These are phyloP conservation scores for Panthera leo DNA, from an alignment of 2,113 vertebrate species.

Conservation along the genomic window DNA sequence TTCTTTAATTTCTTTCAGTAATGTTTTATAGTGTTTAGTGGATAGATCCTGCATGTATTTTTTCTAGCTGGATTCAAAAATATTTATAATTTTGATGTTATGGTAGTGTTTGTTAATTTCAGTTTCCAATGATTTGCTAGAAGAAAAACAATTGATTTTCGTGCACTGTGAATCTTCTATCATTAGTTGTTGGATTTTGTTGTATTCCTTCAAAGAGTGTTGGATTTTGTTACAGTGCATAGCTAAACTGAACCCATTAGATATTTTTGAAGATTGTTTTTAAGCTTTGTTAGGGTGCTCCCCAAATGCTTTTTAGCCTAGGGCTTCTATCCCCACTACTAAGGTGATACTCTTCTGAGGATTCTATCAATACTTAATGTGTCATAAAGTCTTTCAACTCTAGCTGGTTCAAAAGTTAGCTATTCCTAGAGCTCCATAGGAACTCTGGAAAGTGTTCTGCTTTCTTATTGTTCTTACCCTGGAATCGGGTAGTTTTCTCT, in stretches of 20 bases:
- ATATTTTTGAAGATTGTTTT: background rate
- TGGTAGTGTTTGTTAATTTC: background rate
- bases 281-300: background rate
- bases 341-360: background rate
- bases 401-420: background rate
- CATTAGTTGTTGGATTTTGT: background rate
- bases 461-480: background rate
- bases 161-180: background rate
- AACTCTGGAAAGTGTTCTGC: background rate
- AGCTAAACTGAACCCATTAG: background rate
- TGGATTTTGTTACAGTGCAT: background rate
- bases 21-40: background rate
- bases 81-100: background rate
- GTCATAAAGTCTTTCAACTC: background rate
- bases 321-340: background rate
- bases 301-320: background rate
- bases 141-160: background rate
- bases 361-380: background rate
- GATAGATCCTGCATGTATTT: background rate
- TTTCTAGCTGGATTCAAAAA: background rate
- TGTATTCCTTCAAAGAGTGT: background rate
- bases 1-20: background rate
- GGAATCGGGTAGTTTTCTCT: background rate
- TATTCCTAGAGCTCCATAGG: background rate
- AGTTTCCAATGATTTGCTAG: background rate